Base-by-base conservation (phyloP, 2,797 vertebrate genomes). In the Gymnodraco acuticeps region DNA sequence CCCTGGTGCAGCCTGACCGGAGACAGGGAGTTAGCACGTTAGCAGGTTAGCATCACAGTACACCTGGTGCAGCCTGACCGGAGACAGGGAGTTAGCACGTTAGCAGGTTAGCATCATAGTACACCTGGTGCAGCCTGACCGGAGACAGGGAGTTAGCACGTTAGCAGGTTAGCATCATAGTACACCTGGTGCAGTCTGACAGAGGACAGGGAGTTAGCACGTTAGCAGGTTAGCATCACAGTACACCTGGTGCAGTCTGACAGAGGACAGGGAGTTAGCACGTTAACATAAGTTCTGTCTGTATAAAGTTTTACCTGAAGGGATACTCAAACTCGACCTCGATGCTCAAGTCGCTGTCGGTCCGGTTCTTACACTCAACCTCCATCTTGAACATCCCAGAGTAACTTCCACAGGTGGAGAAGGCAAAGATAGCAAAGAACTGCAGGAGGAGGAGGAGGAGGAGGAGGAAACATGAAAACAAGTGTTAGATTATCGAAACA, bases 371-470 rank as follows among this genome's bases (percentile, higher is more conserved):
- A 83, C 97, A 98, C 55, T 97, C 93, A 83, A 98, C 95, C 0
- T 94, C 89, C 82, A 98, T 71, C 70, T 85, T 88, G 77, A 98
- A 96, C 90, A 96, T 93, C 75, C 97, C 97, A 0, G 93, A 94
- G 77, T 97, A 98, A 87, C 96, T 96, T 68, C 97, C 96, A 13
- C 97, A 97, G 47, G 97, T 97, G 74, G 96, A 96, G 86, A 98
- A 97, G 55, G 97, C 96, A 77, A 98, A 97, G 92, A 98, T 97
- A 85, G 96, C 94, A 63, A 97, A 98, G 72, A 98, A 94, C 97
- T 97, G n/a, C 8, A 43, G n/a, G 33, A 38, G 33, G 8, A 5
- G 33, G 8, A 38, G n/a, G n/a, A n/a, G n/a, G n/a, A n/a, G n/a
- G n/a, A n/a, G n/a, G n/a, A n/a, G n/a, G 33, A 8, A 8, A 27